A percentile compares a stretch with the other conserved stretches of the same genome.
phyloP scores from a whole-genome alignment of 1,140 invertebrate species.

The Elysia chlorotica region DNA sequence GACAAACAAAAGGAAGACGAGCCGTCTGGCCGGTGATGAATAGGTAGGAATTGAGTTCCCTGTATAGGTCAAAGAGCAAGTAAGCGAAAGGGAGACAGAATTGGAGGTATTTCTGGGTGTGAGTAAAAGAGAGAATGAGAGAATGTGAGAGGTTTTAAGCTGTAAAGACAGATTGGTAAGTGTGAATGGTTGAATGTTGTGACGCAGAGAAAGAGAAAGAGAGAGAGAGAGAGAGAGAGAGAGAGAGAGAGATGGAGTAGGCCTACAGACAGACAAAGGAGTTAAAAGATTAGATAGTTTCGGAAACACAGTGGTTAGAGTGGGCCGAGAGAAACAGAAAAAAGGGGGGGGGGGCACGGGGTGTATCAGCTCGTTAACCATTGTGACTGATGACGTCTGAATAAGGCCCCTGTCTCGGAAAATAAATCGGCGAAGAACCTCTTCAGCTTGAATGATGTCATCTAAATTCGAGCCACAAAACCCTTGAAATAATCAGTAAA shows the following conservation, averaged over 20 bases:
- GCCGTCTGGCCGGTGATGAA: too few relatives aligned
- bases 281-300: background rate
- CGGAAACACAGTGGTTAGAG: background rate
- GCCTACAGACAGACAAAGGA: background rate
- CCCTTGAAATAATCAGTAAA: too few relatives aligned
- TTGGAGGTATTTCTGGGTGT: too few relatives aligned
- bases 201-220: background rate
- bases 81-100: too few relatives aligned
- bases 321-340: background rate
- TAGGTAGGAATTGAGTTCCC: too few relatives aligned
- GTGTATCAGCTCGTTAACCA: background rate
- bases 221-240: background rate
- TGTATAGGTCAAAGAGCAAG: too few relatives aligned
- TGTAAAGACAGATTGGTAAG: background rate
- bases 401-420: too few relatives aligned
- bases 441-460: too few relatives aligned
- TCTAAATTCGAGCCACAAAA: too few relatives aligned
- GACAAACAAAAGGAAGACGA: too few relatives aligned
- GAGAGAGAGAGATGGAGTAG: background rate
- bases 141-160: background rate
- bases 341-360: background rate
- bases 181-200: too few relatives aligned
- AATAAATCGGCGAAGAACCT: too few relatives aligned
- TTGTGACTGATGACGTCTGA: background rate
- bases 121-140: conserved; percentile 2